Percentiles rank a stretch among this genome's conserved stretches.
Evolutionary conservation across 2,797 vertebrate species (phyloP).

Genomic region (Rhabdophis nuchalis): DNA sequence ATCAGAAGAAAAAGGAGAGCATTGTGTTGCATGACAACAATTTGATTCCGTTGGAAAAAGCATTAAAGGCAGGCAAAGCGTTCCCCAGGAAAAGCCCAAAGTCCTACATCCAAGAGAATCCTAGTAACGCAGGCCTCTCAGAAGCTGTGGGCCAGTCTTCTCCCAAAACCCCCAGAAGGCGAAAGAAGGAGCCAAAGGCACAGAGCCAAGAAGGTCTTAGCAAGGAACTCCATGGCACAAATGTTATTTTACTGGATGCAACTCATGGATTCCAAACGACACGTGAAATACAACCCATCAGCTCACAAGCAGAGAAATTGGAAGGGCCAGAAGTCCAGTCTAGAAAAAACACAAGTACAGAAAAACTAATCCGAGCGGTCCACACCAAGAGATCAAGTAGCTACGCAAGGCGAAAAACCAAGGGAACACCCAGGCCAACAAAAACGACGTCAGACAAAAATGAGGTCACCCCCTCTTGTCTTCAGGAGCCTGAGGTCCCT

Average conservation of each 20-base stretch:
- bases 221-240: constrained; percentile 33
- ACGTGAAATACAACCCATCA: accelerated
- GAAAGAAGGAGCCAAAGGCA: not conserved
- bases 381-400: constrained; percentile 31
- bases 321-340: accelerated
- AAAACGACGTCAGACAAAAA: constrained; percentile 45
- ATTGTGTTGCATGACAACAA: not conserved
- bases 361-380: constrained; percentile 61
- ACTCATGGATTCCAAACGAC: constrained; percentile 5
- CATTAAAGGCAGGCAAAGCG: constrained; percentile 42
- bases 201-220: constrained; percentile 39
- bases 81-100: constrained; percentile 46
- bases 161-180: not conserved
- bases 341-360: constrained; percentile 15
- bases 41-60: constrained; percentile 3
- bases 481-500: constrained; percentile 37
- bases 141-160: accelerated
- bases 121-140: accelerated
- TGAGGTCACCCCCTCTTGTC: constrained; percentile 39
- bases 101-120: not conserved
- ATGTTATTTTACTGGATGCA: constrained; percentile 3
- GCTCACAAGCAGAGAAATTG: accelerated
- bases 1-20: constrained; percentile 70
- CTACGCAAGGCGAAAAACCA: constrained; percentile 40
- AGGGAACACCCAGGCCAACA: constrained; percentile 69